Conservation (phyloP, 2,888 invertebrate genomes). For the Protodeltote pygarga region DNA sequence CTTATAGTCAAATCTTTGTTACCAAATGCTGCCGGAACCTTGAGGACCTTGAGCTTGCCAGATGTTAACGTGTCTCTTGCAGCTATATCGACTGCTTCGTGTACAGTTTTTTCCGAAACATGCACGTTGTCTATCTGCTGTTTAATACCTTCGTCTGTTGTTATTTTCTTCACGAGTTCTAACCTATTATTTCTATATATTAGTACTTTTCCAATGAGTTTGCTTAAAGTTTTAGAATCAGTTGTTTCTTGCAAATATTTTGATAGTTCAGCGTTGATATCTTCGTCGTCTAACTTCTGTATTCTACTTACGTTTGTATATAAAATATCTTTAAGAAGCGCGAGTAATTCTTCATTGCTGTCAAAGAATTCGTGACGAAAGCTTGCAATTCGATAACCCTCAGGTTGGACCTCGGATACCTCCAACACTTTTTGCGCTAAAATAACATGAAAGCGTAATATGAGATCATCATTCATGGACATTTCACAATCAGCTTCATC, state of each 20-base stretch:
- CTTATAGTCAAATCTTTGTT: conserved; percentile 33
- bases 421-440: conserved; percentile 21
- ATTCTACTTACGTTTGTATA: conserved; percentile 19
- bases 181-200: conserved; percentile 16
- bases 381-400: conserved; percentile 15
- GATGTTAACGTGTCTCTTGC: conserved; percentile 12
- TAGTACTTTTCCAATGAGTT: conserved; percentile 14
- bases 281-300: neutral
- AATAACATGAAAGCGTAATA: conserved; percentile 33
- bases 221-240: conserved; percentile 1
- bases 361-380: conserved; percentile 34
- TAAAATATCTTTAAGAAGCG: conserved; percentile 17
- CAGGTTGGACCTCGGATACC: conserved; percentile 19
- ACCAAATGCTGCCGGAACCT: conserved; percentile 34
- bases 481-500: conserved; percentile 1
- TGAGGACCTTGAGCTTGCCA: conserved; percentile 25
- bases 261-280: no score
- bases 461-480: conserved; percentile 26
- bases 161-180: conserved; percentile 12
- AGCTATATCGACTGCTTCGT: conserved; percentile 21
- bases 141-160: conserved; percentile 3
- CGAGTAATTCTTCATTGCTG: conserved; percentile 13
- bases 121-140: conserved; percentile 10
- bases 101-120: conserved; percentile 4
- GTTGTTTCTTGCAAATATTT: neutral